Evolutionary conservation across 2,888 invertebrate species (phyloP).

Genomic region (Eumacrocentrus americanus): DNA sequence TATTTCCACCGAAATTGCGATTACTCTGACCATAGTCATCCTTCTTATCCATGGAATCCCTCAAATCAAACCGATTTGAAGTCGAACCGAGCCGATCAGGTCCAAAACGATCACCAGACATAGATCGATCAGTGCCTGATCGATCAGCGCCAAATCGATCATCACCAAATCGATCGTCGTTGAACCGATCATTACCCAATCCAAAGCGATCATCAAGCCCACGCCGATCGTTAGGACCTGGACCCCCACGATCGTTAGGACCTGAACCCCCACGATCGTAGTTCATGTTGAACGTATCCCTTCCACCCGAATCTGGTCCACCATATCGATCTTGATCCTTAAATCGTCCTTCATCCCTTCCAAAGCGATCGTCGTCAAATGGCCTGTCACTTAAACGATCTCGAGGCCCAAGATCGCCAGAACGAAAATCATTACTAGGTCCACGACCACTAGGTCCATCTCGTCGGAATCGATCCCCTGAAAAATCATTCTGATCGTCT

Average conservation of each 20-base stretch:
- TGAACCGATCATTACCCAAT: conserved; percentile 25
- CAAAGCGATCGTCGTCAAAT: conserved; percentile 36
- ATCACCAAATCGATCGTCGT: conserved; percentile 25
- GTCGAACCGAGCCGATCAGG: conserved; percentile 36
- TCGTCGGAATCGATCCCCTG: conserved; percentile 33
- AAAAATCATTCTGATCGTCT: conserved; percentile 36
- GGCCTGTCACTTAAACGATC: conserved; percentile 19
- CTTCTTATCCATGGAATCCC: conserved; percentile 38
- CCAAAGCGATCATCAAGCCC: conserved; percentile 35
- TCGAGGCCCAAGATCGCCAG: conserved; percentile 27
- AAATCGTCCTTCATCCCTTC: conserved; percentile 31
- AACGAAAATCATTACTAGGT: conserved; percentile 29
- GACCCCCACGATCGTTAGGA: conserved; percentile 1
- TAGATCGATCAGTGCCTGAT: conserved; percentile 22
- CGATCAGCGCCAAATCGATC: conserved; percentile 39
- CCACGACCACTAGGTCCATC: conserved; percentile 22
- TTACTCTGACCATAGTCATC: conserved; percentile 39
- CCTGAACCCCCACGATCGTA: conserved; percentile 23
- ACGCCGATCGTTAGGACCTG: conserved; percentile 6
- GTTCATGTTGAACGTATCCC: conserved; percentile 3
- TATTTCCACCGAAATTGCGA: conserved; percentile 39
- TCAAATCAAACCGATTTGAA: conserved; percentile 37
- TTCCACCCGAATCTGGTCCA: conserved; percentile 25
- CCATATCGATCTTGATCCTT: conserved; percentile 25
- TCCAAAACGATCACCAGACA: conserved; percentile 28